These are phyloP conservation scores for Recurvirostra avosetta DNA, from an alignment of 2,113 vertebrate genomes.

Conservation along the genomic window DNA sequence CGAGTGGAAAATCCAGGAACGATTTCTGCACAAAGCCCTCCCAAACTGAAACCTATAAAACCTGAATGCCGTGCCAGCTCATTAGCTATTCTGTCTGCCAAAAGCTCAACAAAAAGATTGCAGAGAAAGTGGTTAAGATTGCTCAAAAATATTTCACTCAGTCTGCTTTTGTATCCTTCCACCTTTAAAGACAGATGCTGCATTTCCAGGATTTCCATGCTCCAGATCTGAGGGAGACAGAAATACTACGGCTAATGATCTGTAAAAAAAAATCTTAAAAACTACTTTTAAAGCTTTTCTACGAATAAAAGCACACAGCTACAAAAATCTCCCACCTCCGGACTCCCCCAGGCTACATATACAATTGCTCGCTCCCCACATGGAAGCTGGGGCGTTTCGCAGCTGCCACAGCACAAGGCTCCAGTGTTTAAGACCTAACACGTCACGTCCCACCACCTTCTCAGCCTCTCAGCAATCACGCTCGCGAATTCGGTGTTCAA, in stretches of 20 bases:
- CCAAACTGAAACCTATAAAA: neutral
- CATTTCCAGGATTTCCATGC: neutral
- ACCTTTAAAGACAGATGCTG: neutral
- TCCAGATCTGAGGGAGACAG: neutral
- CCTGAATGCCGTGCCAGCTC: neutral
- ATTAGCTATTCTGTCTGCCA: neutral
- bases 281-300: neutral
- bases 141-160: neutral
- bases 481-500: neutral
- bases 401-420: neutral
- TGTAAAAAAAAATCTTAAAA: neutral
- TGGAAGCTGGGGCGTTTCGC: rapidly evolving
- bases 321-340: neutral
- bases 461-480: neutral
- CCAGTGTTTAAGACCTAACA: neutral
- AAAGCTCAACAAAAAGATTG: neutral
- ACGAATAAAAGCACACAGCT: neutral
- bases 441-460: neutral
- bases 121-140: neutral
- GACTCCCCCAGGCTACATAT: neutral
- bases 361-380: neutral
- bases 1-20: neutral
- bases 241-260: neutral
- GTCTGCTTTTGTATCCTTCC: neutral
- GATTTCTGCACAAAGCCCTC: neutral